These are phyloP conservation scores for Clupea harengus DNA, from an alignment of 2,113 vertebrate genomes.

Conservation along the genomic window DNA sequence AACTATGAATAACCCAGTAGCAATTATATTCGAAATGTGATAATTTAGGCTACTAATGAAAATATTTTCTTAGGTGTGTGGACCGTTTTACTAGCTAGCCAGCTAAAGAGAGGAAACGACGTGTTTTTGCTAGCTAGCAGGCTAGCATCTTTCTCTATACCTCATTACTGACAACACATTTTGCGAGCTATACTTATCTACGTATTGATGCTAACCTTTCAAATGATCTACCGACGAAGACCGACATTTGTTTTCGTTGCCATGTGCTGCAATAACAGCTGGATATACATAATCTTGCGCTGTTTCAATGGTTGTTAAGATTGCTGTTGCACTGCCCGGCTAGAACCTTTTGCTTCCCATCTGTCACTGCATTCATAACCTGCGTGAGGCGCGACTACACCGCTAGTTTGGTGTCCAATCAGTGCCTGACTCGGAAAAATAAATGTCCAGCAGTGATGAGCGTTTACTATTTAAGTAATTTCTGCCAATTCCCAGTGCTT, in stretches of 20 bases:
- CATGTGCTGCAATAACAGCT: not conserved
- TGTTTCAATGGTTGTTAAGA: not conserved
- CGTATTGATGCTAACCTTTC: not conserved
- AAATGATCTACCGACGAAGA: constrained; percentile 8
- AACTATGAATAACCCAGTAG: not conserved
- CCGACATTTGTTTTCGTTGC: not conserved
- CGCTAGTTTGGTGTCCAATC: not conserved
- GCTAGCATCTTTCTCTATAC: not conserved
- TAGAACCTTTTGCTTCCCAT: not conserved
- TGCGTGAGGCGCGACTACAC: constrained; percentile 14
- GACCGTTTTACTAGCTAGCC: not conserved
- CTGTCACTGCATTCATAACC: constrained; percentile 15
- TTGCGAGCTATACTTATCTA: not conserved
- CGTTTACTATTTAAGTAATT: not conserved
- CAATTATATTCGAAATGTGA: not conserved
- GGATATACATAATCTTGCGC: not conserved
- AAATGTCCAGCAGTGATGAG: not conserved
- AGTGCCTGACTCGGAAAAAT: not conserved
- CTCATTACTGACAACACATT: constrained; percentile 18
- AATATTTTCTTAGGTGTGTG: not conserved
- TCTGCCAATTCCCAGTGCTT: not conserved
- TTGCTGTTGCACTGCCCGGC: constrained; percentile 6
- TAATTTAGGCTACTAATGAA: not conserved
- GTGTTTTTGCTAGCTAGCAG: constrained; percentile 26
- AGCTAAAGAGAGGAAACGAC: constrained; percentile 14